These are phyloP conservation scores for Mimachlamys varia DNA, from an alignment of 2,888 invertebrate genomes.

Conservation along the genomic window DNA sequence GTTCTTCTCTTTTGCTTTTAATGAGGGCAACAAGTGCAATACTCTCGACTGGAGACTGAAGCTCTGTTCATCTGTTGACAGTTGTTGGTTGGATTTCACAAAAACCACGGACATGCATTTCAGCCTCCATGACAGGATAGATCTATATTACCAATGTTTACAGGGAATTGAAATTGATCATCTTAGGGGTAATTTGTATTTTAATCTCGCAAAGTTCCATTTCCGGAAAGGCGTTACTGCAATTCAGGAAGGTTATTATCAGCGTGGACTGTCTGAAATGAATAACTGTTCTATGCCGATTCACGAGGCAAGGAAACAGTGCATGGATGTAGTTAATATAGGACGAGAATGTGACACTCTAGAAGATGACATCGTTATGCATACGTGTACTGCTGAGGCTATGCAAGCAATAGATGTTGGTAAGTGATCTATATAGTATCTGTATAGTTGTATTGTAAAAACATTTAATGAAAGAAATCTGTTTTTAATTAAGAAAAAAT, in stretches of 20 bases:
- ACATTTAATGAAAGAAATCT: no score
- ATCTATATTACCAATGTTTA: not conserved
- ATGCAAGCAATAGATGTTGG: conserved; percentile 61
- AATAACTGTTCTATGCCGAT: conserved; percentile 58
- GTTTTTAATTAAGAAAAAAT: no score
- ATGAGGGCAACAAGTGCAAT: conserved; percentile 32
- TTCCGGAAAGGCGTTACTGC: conserved; percentile 49
- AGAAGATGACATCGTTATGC: conserved; percentile 57
- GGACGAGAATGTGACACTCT: conserved; percentile 48
- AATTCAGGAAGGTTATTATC: conserved; percentile 50
- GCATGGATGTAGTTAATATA: conserved; percentile 37
- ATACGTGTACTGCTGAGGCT: conserved; percentile 58
- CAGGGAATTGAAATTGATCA: conserved; percentile 20
- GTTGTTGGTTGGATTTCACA: conserved; percentile 43
- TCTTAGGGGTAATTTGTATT: conserved; percentile 38
- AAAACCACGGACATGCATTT: conserved; percentile 35
- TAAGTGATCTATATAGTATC: conserved; percentile 37
- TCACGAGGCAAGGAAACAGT: conserved; percentile 50
- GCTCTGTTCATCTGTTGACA: conserved; percentile 18
- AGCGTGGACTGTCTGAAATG: conserved; percentile 53
- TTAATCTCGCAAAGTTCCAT: conserved; percentile 40
- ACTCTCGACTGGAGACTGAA: conserved; percentile 37
- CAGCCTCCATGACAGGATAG: not conserved
- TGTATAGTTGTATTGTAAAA: not conserved
- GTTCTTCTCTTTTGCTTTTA: conserved; percentile 44